Percentiles rank a stretch among this genome's conserved stretches.
Conservation (phyloP, 37 sponge, comb jelly and placozoan species). For the Amphimedon queenslandica region DNA sequence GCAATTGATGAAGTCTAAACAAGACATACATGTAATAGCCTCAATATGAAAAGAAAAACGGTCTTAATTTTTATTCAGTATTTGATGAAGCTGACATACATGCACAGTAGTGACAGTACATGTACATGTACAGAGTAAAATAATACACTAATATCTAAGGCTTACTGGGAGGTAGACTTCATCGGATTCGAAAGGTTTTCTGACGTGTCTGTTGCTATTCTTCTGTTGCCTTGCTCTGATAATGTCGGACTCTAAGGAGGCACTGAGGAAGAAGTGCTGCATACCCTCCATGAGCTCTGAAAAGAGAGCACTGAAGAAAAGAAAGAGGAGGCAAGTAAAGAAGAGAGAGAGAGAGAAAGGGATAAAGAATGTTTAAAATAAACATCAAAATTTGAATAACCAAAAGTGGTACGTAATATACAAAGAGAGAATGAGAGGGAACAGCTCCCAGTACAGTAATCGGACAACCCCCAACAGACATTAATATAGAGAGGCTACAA, state of each 20-base stretch:
- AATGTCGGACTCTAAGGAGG: slow-evolving; percentile 26
- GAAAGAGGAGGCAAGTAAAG: neutral
- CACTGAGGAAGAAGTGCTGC: slow-evolving; percentile 45
- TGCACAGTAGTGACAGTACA: no score
- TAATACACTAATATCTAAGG: neutral
- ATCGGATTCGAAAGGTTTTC: neutral
- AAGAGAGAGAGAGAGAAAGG: slow-evolving; percentile 6
- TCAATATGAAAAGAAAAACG: no score
- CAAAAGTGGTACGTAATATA: no score
- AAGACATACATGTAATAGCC: neutral
- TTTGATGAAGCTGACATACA: no score
- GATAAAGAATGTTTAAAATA: neutral
- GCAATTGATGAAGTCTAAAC: slow-evolving; percentile 60
- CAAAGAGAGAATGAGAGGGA: neutral
- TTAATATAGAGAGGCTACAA: no score
- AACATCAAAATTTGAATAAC: no score
- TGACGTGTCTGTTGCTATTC: slow-evolving; percentile 20
- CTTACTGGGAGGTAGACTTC: neutral
- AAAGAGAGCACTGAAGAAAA: slow-evolving; percentile 47
- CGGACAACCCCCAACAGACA: no score
- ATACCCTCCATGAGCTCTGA: slow-evolving; percentile 72
- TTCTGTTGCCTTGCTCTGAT: slow-evolving; percentile 2
- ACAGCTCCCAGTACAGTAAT: no score
- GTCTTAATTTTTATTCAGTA: no score
- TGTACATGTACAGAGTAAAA: neutral